These are phyloP conservation scores for Sialis fuliginosa DNA, from an alignment of 2,888 invertebrate genomes.

Conservation along the genomic window DNA sequence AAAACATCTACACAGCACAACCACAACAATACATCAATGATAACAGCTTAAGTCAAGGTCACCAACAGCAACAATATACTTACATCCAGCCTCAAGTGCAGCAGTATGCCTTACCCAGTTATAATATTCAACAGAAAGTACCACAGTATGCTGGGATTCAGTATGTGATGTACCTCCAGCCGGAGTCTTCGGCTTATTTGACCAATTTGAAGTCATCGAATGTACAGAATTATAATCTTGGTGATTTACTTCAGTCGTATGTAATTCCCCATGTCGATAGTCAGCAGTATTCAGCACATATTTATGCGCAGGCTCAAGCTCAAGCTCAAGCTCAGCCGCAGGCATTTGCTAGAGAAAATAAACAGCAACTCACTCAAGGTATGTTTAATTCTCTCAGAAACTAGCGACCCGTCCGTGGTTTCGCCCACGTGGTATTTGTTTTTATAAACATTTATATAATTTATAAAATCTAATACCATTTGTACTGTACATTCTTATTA, in stretches of 20 bases:
- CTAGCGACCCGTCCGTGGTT: too few relatives aligned
- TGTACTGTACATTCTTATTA: too few relatives aligned
- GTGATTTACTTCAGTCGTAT: background rate
- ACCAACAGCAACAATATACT: slow-evolving; percentile 12
- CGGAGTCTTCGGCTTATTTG: background rate
- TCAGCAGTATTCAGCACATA: slow-evolving; percentile 1
- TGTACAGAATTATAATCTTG: background rate
- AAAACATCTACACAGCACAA: slow-evolving; percentile 18
- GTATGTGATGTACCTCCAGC: slow-evolving; percentile 18
- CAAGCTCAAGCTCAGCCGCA: slow-evolving; percentile 4
- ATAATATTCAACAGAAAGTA: slow-evolving; percentile 11
- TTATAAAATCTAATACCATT: too few relatives aligned
- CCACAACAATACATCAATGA: slow-evolving; percentile 7
- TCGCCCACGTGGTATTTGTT: too few relatives aligned
- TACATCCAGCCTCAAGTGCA: slow-evolving; percentile 9
- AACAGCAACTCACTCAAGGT: background rate
- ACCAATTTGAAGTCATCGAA: background rate
- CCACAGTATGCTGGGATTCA: slow-evolving; percentile 13
- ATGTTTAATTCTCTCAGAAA: too few relatives aligned
- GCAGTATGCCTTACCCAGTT: background rate
- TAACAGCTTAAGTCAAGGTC: slow-evolving; percentile 15
- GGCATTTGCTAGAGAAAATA: background rate
- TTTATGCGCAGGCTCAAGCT: slow-evolving; percentile 4
- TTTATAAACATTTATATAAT: too few relatives aligned
- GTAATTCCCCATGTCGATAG: background rate